Percentiles rank a stretch among this genome's conserved stretches.
Conservation (phyloP, 2,113 vertebrate genomes). For the Dryoscopus gambensis region DNA sequence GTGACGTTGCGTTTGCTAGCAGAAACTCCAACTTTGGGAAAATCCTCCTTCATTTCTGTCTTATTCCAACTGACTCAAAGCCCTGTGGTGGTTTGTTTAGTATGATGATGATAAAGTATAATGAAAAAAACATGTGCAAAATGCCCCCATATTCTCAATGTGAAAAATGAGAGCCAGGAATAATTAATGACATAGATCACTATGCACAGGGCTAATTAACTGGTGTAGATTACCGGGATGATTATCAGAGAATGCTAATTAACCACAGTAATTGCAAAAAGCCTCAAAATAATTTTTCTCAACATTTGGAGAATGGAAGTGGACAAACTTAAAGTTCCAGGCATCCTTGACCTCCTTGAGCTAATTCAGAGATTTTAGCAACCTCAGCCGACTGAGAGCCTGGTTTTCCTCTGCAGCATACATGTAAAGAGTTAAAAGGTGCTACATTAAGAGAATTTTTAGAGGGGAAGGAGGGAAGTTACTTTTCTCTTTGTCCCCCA, state of each 20-base stretch:
- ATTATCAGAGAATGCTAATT: conserved; percentile 28
- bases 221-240: background rate
- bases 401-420: background rate
- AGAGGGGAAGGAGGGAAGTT: background rate
- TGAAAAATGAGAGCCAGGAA: conserved; percentile 7
- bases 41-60: background rate
- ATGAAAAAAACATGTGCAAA: background rate
- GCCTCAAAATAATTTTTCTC: background rate
- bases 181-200: conserved; percentile 34
- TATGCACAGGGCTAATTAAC: conserved; percentile 3
- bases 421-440: background rate
- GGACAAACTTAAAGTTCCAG: background rate
- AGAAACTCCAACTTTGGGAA: background rate
- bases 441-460: background rate
- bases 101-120: background rate
- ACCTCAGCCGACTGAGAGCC: background rate
- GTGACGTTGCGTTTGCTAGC: background rate
- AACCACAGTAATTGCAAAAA: background rate
- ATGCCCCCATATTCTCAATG: background rate
- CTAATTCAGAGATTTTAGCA: background rate
- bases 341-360: background rate
- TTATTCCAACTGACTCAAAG: background rate
- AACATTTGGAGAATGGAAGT: background rate
- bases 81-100: background rate
- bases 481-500: background rate